Conservation (phyloP, 2,888 invertebrate species). For the Xanthia icteritia region DNA sequence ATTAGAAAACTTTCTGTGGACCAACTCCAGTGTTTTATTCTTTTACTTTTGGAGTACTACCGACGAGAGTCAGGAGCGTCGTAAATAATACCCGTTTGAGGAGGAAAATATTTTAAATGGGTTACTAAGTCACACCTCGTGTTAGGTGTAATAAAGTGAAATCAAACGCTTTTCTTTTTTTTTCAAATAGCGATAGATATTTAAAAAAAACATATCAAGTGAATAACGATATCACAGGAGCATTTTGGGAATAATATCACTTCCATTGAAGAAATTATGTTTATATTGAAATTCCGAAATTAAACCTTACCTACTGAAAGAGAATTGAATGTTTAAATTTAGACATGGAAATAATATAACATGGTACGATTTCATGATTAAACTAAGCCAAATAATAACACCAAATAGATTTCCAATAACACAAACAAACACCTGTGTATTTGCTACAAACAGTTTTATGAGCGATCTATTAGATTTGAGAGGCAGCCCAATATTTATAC, state of each 20-base stretch:
- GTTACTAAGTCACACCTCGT: constrained; percentile 17
- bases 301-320: not conserved
- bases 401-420: constrained; percentile 12
- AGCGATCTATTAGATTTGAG: constrained; percentile 59
- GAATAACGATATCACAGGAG: not conserved
- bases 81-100: constrained; percentile 57
- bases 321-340: no score
- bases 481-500: constrained; percentile 41
- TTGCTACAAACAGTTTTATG: constrained; percentile 46
- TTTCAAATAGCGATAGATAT: no score
- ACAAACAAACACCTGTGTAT: constrained; percentile 36
- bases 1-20: constrained; percentile 66
- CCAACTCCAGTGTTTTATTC: constrained; percentile 64
- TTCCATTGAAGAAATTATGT: constrained; percentile 9
- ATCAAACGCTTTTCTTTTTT: no score
- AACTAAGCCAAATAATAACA: not conserved
- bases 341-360: no score
- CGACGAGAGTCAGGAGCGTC: constrained; percentile 49
- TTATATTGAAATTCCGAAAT: constrained; percentile 13
- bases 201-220: no score
- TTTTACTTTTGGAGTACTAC: constrained; percentile 55
- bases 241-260: constrained; percentile 8
- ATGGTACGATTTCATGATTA: not conserved
- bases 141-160: no score
- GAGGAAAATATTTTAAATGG: constrained; percentile 30